Evolutionary conservation across 2,797 vertebrate species (phyloP), one percentile per base, ranked within the genome.

Genomic region (Etheostoma perlongum): DNA sequence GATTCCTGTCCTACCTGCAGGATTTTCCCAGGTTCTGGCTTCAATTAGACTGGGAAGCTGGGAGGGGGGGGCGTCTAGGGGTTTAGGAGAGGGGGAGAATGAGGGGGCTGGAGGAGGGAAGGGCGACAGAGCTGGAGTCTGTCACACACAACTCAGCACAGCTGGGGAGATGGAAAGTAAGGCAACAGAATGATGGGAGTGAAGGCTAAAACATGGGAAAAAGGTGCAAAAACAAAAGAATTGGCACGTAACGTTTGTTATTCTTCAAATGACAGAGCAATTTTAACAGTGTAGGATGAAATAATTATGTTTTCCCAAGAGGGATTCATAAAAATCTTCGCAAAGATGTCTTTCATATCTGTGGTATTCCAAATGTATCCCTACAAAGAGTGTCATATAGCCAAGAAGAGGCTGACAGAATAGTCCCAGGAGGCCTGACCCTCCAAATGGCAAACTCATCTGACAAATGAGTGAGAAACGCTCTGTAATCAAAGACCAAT

Each of bases 401-500:
- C 70, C 58, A 67, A 85, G 72, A 80, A 4, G 55, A 79, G 83
- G 67, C 78, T 75, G 88, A 82, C 72, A 74, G 81, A 84, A 83
- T 54, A 74, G 83, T 84, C 91, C 87, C 86, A 86, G 44, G 81
- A 89, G 91, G 76, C 83, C 83, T 82, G 88, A 90, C 85, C 88
- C 85, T 82, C 62, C 80, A 85, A 92, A 91, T 79, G 83, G 85
- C 85, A 88, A 90, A 92, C 85, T 89, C 92, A 87, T 93, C 94
- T 79, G 85, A 93, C 87, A 89, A 93, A 92, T 87, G 87, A 90
- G 89, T 66, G 84, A 85, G 87, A 88, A 93, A 90, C 18, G 49
- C 85, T 91, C 81, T 59, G 89, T 94, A 95, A 95, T 95, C 95
- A 95, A 95, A 95, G 91, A 88, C 89, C 93, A 95, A 95, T 95